A percentile compares a stretch with the other conserved stretches of the same genome.
Evolutionary conservation across 2,888 invertebrate species (phyloP).

Genomic region (Arge pagana): DNA sequence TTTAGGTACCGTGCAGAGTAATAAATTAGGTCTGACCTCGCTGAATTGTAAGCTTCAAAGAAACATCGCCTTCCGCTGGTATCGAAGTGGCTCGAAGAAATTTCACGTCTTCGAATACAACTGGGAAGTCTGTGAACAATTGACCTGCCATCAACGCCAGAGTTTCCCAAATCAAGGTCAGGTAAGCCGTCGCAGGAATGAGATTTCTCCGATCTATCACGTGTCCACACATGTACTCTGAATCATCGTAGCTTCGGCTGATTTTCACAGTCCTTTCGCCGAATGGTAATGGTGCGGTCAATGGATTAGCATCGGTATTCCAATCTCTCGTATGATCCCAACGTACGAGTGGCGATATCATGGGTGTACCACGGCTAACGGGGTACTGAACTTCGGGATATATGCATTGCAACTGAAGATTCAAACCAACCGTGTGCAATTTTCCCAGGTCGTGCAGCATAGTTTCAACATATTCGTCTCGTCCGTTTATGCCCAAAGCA

Average conservation of each 20-base stretch:
- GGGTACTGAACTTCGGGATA: conserved; percentile 80
- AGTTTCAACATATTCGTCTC: conserved; percentile 67
- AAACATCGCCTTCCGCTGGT: conserved; percentile 75
- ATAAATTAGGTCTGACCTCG: conserved; percentile 50
- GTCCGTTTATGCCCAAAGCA: conserved; percentile 73
- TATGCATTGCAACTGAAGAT: conserved; percentile 74
- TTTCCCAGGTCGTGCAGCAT: conserved; percentile 69
- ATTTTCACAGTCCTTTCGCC: conserved; percentile 67
- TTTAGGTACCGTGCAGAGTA: neutral
- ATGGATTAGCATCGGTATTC: no score
- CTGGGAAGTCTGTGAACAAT: conserved; percentile 75
- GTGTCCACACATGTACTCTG: conserved; percentile 75
- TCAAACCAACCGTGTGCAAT: conserved; percentile 76
- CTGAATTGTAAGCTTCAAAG: conserved; percentile 69
- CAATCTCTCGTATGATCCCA: conserved; percentile 87
- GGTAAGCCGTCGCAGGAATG: conserved; percentile 85
- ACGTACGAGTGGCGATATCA: conserved; percentile 78
- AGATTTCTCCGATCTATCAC: conserved; percentile 75
- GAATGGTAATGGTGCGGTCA: no score
- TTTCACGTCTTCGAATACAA: conserved; percentile 83
- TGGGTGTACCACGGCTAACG: conserved; percentile 84
- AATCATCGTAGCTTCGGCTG: conserved; percentile 68
- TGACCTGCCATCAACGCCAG: conserved; percentile 76
- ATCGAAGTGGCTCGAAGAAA: conserved; percentile 90
- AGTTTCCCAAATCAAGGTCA: conserved; percentile 83